These are phyloP conservation scores for Eulacestoma nigropectus DNA, from an alignment of 2,113 vertebrate genomes.

Conservation along the genomic window DNA sequence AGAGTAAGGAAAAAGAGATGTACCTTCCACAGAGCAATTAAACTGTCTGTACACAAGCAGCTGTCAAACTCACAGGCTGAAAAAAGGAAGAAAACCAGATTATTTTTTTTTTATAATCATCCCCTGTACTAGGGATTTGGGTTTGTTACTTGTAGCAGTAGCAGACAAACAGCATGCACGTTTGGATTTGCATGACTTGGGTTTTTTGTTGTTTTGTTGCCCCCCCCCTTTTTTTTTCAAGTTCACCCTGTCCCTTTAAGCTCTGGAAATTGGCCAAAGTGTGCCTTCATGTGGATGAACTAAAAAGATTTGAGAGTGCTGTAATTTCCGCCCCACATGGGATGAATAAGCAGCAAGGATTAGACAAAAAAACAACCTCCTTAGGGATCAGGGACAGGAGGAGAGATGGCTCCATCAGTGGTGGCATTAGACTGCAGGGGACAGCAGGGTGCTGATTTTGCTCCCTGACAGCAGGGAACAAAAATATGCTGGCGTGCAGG, in stretches of 20 bases:
- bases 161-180: neutral
- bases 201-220: neutral
- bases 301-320: constrained; percentile 19
- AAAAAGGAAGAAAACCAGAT: neutral
- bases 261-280: neutral
- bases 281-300: neutral
- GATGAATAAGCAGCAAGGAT: constrained; percentile 12
- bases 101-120: neutral
- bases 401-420: neutral
- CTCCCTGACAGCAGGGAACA: neutral
- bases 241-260: neutral
- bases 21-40: constrained; percentile 10
- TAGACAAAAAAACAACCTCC: neutral
- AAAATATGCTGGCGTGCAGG: neutral
- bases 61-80: neutral
- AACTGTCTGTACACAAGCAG: neutral
- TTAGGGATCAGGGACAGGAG: neutral
- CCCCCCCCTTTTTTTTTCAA: neutral
- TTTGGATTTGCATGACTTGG: neutral
- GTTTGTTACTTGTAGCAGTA: neutral
- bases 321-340: constrained; percentile 7
- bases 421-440: neutral
- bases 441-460: neutral
- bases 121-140: neutral
- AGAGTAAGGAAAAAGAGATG: neutral